These are phyloP conservation scores for Pterocles orientalis DNA, from an alignment of 2,113 vertebrate species.

Conservation along the genomic window DNA sequence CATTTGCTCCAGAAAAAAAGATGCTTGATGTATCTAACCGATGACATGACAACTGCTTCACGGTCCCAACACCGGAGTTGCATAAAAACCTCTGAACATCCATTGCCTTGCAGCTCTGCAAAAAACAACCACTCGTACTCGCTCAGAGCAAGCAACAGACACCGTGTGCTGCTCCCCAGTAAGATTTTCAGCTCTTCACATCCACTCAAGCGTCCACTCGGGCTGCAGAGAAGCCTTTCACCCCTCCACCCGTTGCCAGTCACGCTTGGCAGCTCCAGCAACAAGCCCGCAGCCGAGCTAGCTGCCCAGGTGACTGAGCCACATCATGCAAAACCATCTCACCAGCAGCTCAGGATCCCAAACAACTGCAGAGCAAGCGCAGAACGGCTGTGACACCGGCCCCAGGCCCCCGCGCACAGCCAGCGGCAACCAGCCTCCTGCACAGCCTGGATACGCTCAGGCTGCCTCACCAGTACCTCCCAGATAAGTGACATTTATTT, in stretches of 20 bases:
- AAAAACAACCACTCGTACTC: not conserved
- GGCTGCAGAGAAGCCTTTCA: not conserved
- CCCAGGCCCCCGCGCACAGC: not conserved
- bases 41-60: conserved; percentile 5
- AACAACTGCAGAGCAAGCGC: rapidly evolving
- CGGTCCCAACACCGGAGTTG: not conserved
- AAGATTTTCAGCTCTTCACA: not conserved
- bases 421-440: not conserved
- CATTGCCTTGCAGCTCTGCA: not conserved
- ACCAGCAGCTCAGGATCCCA: not conserved
- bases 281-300: not conserved
- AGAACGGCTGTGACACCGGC: rapidly evolving
- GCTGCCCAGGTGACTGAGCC: not conserved
- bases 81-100: not conserved
- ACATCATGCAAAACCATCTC: not conserved
- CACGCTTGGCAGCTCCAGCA: not conserved
- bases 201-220: not conserved
- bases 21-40: not conserved
- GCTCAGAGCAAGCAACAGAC: not conserved
- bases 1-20: conserved; percentile 37
- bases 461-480: not conserved
- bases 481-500: not conserved
- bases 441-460: not conserved
- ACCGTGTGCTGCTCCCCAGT: rapidly evolving
- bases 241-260: not conserved